phyloP scores from a whole-genome alignment of 2,797 vertebrate species.

The Anisognathus igniventris region DNA sequence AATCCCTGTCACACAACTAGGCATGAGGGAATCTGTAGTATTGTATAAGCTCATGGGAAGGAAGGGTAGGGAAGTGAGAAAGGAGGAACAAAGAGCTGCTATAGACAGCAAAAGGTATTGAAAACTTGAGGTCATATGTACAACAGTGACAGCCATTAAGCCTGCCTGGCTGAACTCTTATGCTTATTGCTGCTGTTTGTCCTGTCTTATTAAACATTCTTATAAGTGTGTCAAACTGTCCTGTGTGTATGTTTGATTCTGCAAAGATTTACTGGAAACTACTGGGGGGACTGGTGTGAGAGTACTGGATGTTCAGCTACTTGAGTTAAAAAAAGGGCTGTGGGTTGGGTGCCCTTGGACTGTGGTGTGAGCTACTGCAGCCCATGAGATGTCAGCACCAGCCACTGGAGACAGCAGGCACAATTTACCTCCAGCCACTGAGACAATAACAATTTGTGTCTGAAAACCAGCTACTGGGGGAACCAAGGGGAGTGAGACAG shows the following conservation, averaged over 20 bases:
- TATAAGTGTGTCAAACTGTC: neutral
- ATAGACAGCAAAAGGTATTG: neutral
- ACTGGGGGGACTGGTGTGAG: accelerated
- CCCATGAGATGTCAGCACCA: neutral
- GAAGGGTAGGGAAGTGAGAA: neutral
- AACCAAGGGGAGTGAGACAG: neutral
- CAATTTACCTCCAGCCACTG: accelerated
- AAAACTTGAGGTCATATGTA: neutral
- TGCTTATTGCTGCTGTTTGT: neutral
- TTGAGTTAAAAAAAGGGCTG: neutral
- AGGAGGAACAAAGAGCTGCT: neutral
- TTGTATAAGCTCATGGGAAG: neutral
- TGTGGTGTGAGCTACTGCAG: neutral
- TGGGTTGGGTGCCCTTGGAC: neutral
- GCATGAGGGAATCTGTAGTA: neutral
- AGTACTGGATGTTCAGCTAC: neutral
- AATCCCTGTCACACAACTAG: neutral
- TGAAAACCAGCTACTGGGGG: neutral
- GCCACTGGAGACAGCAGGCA: neutral
- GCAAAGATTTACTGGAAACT: neutral
- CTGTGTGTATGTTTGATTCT: neutral
- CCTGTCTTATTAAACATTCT: neutral
- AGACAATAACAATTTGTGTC: neutral
- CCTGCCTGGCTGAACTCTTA: neutral
- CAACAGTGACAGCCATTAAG: neutral